Conservation (phyloP, 2,797 vertebrate species). For the Melanotaenia trifasciata region DNA sequence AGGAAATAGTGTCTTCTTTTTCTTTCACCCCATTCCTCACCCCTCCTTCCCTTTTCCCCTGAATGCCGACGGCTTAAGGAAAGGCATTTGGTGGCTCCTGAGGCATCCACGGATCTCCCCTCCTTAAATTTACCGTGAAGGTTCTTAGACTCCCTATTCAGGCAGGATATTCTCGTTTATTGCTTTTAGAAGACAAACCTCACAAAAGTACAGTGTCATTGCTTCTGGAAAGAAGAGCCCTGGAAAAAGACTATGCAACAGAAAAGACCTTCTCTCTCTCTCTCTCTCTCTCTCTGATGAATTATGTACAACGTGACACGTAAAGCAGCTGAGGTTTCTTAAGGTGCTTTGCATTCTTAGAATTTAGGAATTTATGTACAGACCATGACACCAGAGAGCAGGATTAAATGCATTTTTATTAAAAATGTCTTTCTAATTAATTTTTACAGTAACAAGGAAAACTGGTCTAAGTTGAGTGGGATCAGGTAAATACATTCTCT, state of each 20-base stretch:
- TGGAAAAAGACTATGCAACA: slow-evolving; percentile 42
- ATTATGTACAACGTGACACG: slow-evolving; percentile 40
- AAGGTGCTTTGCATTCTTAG: slow-evolving; percentile 41
- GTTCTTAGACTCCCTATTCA: slow-evolving; percentile 94
- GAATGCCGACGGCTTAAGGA: slow-evolving; percentile 93
- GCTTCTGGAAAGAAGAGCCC: slow-evolving; percentile 61
- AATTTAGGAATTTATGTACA: slow-evolving; percentile 7
- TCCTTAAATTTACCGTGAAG: slow-evolving; percentile 89
- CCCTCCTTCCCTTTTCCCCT: slow-evolving; percentile 61
- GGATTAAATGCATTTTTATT: slow-evolving; percentile 19
- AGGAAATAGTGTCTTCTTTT: slow-evolving; percentile 65
- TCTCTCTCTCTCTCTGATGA: slow-evolving; percentile 7
- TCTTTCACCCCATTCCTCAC: slow-evolving; percentile 20
- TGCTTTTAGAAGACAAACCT: slow-evolving; percentile 83
- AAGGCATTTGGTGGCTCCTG: slow-evolving; percentile 94
- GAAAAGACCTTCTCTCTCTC: slow-evolving; percentile 25
- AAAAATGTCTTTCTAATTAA: slow-evolving; percentile 24
- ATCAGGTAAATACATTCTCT: too few species aligned
- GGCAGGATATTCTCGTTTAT: slow-evolving; percentile 90
- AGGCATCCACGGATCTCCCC: slow-evolving; percentile 93
- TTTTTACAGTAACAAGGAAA: slow-evolving; percentile 20
- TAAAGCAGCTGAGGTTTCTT: slow-evolving; percentile 34
- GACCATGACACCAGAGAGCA: slow-evolving; percentile 7
- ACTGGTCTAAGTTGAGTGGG: not conserved
- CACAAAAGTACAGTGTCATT: slow-evolving; percentile 72